A percentile compares a stretch with the other conserved stretches of the same genome.
phyloP scores from a whole-genome alignment of 2,797 vertebrate species.

The Uromys caudimaculatus region DNA sequence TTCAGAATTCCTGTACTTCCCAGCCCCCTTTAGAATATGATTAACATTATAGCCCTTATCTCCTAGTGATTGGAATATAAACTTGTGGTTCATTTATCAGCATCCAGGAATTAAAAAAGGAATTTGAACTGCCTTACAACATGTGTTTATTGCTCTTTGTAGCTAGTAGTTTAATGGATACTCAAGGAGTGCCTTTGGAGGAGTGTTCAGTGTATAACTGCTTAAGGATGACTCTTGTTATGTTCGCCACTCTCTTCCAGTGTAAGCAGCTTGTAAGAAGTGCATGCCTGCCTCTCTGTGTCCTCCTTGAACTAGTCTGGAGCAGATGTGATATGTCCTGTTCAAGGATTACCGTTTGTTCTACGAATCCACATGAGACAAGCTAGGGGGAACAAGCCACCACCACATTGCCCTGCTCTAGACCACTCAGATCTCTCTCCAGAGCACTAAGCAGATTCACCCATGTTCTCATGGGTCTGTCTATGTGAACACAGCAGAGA shows the following conservation, averaged over 20 bases:
- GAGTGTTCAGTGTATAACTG: neutral
- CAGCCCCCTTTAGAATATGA: neutral
- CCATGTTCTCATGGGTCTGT: neutral
- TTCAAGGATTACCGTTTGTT: constrained; percentile 45
- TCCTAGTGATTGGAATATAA: constrained; percentile 7
- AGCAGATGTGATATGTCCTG: constrained; percentile 14
- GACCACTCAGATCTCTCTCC: neutral
- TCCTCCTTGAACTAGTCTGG: constrained; percentile 13
- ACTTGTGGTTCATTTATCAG: constrained; percentile 32
- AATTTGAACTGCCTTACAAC: constrained; percentile 62
- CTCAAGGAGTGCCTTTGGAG: neutral
- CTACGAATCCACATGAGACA: neutral
- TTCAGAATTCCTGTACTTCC: constrained; percentile 76
- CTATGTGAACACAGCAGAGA: neutral
- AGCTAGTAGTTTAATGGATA: constrained; percentile 12
- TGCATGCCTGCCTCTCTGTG: neutral
- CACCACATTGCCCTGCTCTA: neutral
- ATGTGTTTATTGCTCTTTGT: constrained; percentile 14
- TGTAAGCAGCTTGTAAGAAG: constrained; percentile 5
- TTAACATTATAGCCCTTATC: neutral
- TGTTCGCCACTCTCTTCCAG: constrained; percentile 21
- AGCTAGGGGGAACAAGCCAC: neutral
- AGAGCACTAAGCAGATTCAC: neutral
- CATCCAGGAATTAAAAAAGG: constrained; percentile 61
- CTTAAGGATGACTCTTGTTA: neutral